Conservation (phyloP, 1,140 invertebrate species). For the Fopius arisanus region DNA sequence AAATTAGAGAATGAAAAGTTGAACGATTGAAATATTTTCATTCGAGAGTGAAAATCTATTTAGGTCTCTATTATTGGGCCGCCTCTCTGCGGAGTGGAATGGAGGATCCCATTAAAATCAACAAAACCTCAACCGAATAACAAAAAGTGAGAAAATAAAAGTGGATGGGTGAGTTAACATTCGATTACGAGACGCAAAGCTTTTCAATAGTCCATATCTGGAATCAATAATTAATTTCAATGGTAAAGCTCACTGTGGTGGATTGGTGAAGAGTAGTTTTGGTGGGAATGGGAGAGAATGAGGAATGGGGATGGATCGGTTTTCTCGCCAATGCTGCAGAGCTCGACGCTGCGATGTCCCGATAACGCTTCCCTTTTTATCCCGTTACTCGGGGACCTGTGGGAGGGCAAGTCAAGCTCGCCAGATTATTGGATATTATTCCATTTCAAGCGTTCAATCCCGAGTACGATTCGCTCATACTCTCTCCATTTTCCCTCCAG, state of each 20-base stretch:
- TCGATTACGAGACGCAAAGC: slow-evolving; percentile 49
- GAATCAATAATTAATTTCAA: slow-evolving; percentile 64
- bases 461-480: slow-evolving; percentile 54
- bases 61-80: background rate
- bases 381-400: slow-evolving; percentile 34
- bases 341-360: slow-evolving; percentile 47
- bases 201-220: slow-evolving; percentile 54
- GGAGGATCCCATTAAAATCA: background rate
- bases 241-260: slow-evolving; percentile 22
- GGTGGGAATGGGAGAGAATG: slow-evolving; percentile 25
- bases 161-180: slow-evolving; percentile 46
- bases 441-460: slow-evolving; percentile 63
- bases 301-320: slow-evolving; percentile 33
- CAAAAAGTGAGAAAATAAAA: slow-evolving; percentile 29
- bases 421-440: slow-evolving; percentile 63
- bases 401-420: slow-evolving; percentile 23
- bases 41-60: background rate
- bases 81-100: background rate
- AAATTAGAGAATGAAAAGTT: too few relatives aligned
- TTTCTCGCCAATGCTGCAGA: slow-evolving; percentile 2
- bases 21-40: too few relatives aligned
- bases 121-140: background rate
- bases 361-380: slow-evolving; percentile 59
- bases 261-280: slow-evolving; percentile 22
- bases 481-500: slow-evolving; percentile 30